Base-by-base conservation (phyloP, 2,797 vertebrate species). In the Sebastes alutus region DNA sequence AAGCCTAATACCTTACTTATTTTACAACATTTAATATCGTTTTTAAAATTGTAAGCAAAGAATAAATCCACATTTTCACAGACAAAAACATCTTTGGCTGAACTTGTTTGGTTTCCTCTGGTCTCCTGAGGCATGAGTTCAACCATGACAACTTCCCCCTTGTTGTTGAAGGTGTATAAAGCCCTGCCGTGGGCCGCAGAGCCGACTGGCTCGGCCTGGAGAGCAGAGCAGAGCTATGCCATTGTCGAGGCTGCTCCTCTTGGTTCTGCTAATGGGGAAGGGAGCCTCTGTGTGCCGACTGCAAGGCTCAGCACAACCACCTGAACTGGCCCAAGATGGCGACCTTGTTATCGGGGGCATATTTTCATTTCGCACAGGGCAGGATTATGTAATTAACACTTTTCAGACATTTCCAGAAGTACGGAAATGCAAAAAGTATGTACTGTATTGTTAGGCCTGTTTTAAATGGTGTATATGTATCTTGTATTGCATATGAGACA, bases 321-420 rank as follows among this genome's bases (percentile, higher is more conserved):
- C 96, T 66, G 95, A 96, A 84, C 81, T 96, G 62, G 65, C 86
- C 27, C 84, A 89, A 74, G 89, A 95, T 75, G 96, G 96, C 1
- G 90, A 96, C 71, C 70, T 96, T 22, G 52, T 95, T 25, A 94
- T 96, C 1, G 96, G 96, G 69, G 96, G 94, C 73, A 95, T 96
- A 78, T 96, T 96, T 87, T 96, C 95, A 54, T 96, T 96, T 84
- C 94, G 91, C 60, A 96, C 94, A 22, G 77, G 87, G 49, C 93
- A 95, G 78, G 87, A 95, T 56, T 87, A 92, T 67, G 82, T 87
- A 16, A 64, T 69, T 46, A 84, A 95, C 63, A 89, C 90, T 54
- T 96, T 95, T 90, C 80, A 88, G 81, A 88, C 60, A 38, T 72
- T 93, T 78, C 96, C 96, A 64, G 77, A 81, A 77, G 55, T 80